Evolutionary conservation across 1,140 invertebrate species (phyloP).

Genomic region (Cheumatopsyche charites): DNA sequence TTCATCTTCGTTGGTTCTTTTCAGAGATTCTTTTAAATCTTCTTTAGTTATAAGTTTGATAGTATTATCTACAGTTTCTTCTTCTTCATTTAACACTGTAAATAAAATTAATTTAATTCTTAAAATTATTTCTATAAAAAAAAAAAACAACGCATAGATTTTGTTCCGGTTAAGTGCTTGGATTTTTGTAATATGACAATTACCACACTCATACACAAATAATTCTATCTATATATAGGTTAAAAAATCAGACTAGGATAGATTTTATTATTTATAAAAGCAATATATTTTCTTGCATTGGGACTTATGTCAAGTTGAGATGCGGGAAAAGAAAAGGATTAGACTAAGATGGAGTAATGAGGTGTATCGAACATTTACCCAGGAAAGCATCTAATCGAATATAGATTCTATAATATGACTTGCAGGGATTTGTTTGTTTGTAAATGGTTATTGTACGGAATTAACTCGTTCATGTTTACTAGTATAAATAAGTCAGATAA

Average conservation of each 20-base stretch:
- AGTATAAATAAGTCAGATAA: neutral
- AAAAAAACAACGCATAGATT: neutral
- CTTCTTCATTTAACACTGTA: conserved; percentile 45
- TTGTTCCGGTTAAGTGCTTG: neutral
- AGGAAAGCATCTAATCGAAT: no score
- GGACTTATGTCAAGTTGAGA: neutral
- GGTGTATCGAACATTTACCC: no score
- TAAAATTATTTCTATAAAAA: neutral
- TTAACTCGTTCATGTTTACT: neutral
- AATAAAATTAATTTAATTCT: neutral
- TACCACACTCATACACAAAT: neutral
- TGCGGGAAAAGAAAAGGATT: neutral
- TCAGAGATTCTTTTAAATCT: conserved; percentile 29
- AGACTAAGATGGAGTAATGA: no score
- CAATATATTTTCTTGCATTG: neutral
- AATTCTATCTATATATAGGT: neutral
- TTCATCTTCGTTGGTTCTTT: conserved; percentile 38
- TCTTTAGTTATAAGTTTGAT: conserved; percentile 41
- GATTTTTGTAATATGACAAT: neutral
- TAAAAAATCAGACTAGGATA: neutral
- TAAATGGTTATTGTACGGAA: no score
- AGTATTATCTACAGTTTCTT: conserved; percentile 50
- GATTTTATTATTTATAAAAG: neutral
- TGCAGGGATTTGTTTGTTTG: no score
- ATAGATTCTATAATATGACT: no score